These are phyloP conservation scores for Tapera naevia DNA, from an alignment of 2,797 vertebrate genomes.

Conservation along the genomic window DNA sequence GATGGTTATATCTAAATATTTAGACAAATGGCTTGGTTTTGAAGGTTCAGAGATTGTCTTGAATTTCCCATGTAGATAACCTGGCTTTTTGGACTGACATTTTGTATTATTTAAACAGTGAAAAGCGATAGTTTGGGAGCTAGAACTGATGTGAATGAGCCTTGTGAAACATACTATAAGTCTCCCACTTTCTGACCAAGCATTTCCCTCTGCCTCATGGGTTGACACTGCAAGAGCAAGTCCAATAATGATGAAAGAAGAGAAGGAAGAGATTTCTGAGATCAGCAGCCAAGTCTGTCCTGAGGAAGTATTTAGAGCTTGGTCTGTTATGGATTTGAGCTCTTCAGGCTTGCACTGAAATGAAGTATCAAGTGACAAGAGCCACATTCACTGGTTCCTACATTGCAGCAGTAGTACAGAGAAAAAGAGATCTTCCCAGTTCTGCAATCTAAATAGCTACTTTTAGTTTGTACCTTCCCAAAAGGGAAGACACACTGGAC, in stretches of 20 bases:
- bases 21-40: not conserved
- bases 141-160: not conserved
- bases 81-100: not conserved
- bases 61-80: not conserved
- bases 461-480: not conserved
- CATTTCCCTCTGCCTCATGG: not conserved
- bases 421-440: not conserved
- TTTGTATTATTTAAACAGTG: not conserved
- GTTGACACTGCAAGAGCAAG: not conserved
- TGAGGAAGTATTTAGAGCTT: not conserved
- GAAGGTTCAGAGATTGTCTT: not conserved
- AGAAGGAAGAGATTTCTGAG: not conserved
- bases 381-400: not conserved
- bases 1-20: not conserved
- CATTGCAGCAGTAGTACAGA: not conserved
- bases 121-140: not conserved
- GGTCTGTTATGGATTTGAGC: not conserved
- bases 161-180: not conserved
- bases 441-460: not conserved
- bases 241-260: not conserved
- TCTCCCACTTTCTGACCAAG: not conserved
- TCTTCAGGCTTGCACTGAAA: not conserved
- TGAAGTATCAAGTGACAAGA: not conserved
- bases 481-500: not conserved
- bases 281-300: not conserved